A percentile compares a stretch with the other conserved stretches of the same genome.
phyloP scores from a whole-genome alignment of 2,113 vertebrate genomes.

The Hemiprocne comata region DNA sequence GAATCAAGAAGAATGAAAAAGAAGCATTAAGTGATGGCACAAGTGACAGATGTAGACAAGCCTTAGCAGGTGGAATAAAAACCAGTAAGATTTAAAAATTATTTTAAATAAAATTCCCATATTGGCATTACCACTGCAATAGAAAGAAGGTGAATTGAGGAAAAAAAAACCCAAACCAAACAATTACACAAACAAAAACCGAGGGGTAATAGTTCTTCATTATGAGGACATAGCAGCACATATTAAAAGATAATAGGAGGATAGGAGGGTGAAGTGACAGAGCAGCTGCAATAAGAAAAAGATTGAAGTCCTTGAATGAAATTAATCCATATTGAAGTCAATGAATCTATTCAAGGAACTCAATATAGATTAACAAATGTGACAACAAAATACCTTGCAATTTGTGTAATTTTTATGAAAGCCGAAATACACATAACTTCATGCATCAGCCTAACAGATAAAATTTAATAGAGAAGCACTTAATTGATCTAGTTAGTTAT shows the following conservation, averaged over 20 bases:
- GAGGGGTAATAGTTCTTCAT: neutral
- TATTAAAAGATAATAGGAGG: neutral
- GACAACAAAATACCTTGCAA: neutral
- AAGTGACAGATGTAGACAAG: neutral
- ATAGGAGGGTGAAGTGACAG: neutral
- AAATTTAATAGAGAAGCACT: neutral
- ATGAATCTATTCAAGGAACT: neutral
- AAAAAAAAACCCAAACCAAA: accelerated
- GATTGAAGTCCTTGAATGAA: neutral
- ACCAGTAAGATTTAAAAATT: neutral
- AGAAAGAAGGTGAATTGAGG: neutral
- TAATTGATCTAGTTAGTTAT: neutral
- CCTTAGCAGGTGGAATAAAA: neutral
- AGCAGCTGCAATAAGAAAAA: neutral
- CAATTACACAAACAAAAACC: neutral
- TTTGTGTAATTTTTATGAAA: neutral
- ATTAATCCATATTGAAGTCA: neutral
- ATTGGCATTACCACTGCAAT: neutral
- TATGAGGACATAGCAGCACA: neutral
- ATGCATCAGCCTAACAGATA: neutral
- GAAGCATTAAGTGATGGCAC: neutral
- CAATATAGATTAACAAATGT: neutral
- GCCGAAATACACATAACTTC: neutral
- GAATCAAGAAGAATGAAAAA: neutral
- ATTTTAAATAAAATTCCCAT: neutral